Percentiles rank a stretch among this genome's conserved stretches.
phyloP scores from a whole-genome alignment of 2,888 invertebrate genomes.

The Apodemia mormo region DNA sequence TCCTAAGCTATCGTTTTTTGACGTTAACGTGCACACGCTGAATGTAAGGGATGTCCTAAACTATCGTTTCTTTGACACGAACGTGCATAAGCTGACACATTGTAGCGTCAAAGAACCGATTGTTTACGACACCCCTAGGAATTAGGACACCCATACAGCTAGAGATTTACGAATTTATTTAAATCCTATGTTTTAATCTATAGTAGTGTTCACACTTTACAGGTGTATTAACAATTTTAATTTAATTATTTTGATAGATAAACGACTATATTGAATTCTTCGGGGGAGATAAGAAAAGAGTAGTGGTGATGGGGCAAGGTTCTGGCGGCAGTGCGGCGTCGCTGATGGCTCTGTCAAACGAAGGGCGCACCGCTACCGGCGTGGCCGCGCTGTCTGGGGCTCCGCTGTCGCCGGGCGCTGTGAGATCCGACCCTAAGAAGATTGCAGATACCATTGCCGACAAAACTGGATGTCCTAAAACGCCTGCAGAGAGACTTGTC shows the following conservation, averaged over 20 bases:
- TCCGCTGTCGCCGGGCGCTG: conserved; percentile 86
- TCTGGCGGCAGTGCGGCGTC: conserved; percentile 89
- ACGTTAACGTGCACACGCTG: too few species aligned
- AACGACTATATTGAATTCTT: conserved; percentile 88
- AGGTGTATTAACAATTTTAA: too few species aligned
- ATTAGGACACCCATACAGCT: too few species aligned
- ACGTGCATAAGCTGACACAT: too few species aligned
- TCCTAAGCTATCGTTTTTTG: too few species aligned
- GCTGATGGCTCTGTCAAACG: conserved; percentile 84
- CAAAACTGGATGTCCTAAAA: conserved; percentile 83
- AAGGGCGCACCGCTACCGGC: conserved; percentile 83
- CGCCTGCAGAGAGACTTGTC: conserved; percentile 83
- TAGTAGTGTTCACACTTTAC: too few species aligned
- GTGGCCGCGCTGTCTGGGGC: conserved; percentile 90
- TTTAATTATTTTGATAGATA: conserved; percentile 48
- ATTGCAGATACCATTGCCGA: conserved; percentile 84
- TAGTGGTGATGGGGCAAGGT: conserved; percentile 90
- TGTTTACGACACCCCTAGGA: too few species aligned
- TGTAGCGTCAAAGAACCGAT: too few species aligned
- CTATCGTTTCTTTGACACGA: too few species aligned
- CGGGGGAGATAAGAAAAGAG: conserved; percentile 87
- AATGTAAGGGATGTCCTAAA: too few species aligned
- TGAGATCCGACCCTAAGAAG: conserved; percentile 83
- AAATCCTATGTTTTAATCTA: too few species aligned
- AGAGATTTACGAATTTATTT: too few species aligned